Evolutionary conservation across 2,113 vertebrate genomes (phyloP).

Genomic region (Numida meleagris): DNA sequence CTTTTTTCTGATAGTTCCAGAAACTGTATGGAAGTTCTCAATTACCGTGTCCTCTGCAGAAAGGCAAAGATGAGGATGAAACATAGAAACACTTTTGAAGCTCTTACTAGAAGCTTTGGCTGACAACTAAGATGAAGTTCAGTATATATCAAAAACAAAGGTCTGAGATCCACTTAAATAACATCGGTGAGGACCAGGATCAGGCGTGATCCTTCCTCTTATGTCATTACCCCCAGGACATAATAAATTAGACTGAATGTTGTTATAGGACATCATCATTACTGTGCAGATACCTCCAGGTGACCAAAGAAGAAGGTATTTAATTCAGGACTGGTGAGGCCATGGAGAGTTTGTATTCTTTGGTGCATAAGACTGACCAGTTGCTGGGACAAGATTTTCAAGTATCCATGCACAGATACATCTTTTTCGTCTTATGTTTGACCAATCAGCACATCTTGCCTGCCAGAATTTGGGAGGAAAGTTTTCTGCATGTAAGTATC

Average conservation of each 20-base stretch:
- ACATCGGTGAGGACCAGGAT: neutral
- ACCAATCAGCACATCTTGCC: neutral
- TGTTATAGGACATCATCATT: neutral
- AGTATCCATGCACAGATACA: neutral
- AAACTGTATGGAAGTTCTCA: neutral
- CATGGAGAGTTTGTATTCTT: neutral
- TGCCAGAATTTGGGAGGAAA: neutral
- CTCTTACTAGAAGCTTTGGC: neutral
- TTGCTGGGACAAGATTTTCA: neutral
- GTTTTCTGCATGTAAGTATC: neutral
- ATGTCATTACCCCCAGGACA: fast-evolving
- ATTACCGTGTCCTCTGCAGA: neutral
- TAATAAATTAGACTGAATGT: neutral
- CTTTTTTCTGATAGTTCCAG: neutral
- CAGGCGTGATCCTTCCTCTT: neutral
- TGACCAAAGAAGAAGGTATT: neutral
- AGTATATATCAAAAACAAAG: neutral
- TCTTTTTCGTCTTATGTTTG: neutral
- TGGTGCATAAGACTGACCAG: neutral
- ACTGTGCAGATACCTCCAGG: neutral
- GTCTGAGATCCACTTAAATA: neutral
- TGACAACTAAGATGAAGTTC: neutral
- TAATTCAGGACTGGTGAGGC: neutral
- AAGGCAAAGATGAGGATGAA: neutral
- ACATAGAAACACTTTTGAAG: neutral